A percentile compares a stretch with the other conserved stretches of the same genome.
Conservation (phyloP, 2,888 invertebrate species). For the Stenolophus ochropezus region DNA sequence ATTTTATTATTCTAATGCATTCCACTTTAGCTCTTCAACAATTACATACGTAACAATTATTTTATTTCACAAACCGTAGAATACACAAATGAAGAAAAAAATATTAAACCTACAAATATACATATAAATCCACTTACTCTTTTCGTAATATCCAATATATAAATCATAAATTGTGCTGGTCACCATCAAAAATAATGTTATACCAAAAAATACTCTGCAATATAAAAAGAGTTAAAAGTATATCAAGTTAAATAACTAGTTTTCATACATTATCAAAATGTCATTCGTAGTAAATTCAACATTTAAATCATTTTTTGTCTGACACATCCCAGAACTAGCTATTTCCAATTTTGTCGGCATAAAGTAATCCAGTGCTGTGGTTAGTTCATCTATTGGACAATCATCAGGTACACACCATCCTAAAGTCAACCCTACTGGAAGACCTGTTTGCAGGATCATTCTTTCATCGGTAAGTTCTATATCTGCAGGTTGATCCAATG, state of each 20-base stretch:
- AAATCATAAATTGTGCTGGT: conserved; percentile 63
- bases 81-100: too few species aligned
- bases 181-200: conserved; percentile 59
- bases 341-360: background rate
- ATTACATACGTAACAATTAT: too few species aligned
- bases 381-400: background rate
- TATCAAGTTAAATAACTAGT: background rate
- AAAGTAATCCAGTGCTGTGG: background rate
- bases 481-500: background rate
- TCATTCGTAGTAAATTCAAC: background rate
- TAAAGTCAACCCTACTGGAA: background rate
- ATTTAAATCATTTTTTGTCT: conserved; percentile 3
- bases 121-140: conserved; percentile 59
- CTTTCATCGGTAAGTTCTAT: background rate
- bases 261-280: background rate
- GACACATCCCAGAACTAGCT: background rate
- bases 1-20: too few species aligned
- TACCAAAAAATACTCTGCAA: conserved; percentile 56
- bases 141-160: conserved; percentile 53
- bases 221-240: background rate
- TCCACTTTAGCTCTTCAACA: too few species aligned
- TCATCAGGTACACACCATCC: conserved; percentile 1
- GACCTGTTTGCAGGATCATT: background rate
- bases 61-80: too few species aligned
- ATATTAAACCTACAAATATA: background rate